A percentile compares a stretch with the other conserved stretches of the same genome.
These are phyloP conservation scores for Alaudala cheleensis DNA, from an alignment of 2,113 vertebrate species.

Conservation along the genomic window DNA sequence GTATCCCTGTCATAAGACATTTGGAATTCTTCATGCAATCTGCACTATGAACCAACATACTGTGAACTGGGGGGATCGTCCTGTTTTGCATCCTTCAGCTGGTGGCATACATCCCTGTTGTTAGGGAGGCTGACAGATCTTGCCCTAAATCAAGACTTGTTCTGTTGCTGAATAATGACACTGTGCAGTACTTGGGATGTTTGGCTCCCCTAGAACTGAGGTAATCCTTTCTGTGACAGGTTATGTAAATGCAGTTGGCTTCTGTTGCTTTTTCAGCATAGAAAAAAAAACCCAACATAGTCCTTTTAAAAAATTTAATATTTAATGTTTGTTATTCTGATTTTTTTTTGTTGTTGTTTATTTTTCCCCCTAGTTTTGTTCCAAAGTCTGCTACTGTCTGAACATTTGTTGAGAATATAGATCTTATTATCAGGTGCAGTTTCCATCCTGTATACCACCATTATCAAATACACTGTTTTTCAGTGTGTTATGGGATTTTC, in stretches of 20 bases:
- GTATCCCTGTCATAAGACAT: neutral
- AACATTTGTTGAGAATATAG: neutral
- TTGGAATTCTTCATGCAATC: neutral
- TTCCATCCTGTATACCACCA: neutral
- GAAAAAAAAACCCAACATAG: too few relatives aligned
- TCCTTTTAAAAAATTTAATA: too few relatives aligned
- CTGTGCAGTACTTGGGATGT: neutral
- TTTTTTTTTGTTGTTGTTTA: neutral
- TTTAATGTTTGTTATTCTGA: neutral
- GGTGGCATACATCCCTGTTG: neutral
- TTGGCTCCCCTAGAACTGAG: neutral
- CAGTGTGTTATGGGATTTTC: neutral
- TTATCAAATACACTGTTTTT: neutral
- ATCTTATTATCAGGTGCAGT: neutral
- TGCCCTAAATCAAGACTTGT: neutral
- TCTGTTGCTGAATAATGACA: neutral
- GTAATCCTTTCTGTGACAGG: neutral
- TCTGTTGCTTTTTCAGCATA: neutral
- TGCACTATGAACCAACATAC: neutral
- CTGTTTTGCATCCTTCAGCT: neutral
- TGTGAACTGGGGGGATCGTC: neutral
- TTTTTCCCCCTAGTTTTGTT: neutral
- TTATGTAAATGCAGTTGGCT: neutral
- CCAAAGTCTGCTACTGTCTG: neutral
- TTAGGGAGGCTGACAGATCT: neutral